Conservation (phyloP, 2,113 vertebrate genomes). For the Antigone vipio region DNA sequence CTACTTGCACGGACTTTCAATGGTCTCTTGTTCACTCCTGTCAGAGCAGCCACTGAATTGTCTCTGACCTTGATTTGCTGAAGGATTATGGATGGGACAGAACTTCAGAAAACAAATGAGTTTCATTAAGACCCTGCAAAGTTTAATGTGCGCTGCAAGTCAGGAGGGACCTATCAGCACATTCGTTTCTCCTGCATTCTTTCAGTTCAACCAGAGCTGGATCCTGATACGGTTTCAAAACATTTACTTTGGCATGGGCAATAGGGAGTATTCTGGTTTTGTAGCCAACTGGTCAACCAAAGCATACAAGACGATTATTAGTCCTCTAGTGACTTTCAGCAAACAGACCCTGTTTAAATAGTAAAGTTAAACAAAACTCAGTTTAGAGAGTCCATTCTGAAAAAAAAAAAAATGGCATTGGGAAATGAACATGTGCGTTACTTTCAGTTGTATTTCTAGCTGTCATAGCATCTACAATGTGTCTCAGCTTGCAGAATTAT, state of each 20-base stretch:
- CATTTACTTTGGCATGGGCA: constrained; percentile 36
- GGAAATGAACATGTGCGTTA: neutral
- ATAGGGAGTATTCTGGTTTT: constrained; percentile 17
- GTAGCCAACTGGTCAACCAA: neutral
- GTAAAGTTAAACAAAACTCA: neutral
- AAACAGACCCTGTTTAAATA: constrained; percentile 11
- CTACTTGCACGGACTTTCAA: neutral
- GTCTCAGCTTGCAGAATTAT: neutral
- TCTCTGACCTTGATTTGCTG: neutral
- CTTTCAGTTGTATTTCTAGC: neutral
- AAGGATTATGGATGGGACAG: neutral
- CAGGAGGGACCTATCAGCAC: neutral
- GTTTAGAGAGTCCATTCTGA: neutral
- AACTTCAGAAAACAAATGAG: neutral
- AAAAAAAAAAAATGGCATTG: neutral
- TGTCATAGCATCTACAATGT: neutral
- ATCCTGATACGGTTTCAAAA: constrained; percentile 36
- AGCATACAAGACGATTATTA: neutral
- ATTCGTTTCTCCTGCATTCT: neutral
- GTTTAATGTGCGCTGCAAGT: neutral
- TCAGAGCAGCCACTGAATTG: neutral
- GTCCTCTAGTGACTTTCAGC: constrained; percentile 1
- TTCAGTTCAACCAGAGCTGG: neutral
- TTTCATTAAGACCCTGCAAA: neutral
- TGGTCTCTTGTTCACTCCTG: neutral